Evolutionary conservation across 2,888 invertebrate species (phyloP).

Genomic region (Lamproptera curius): DNA sequence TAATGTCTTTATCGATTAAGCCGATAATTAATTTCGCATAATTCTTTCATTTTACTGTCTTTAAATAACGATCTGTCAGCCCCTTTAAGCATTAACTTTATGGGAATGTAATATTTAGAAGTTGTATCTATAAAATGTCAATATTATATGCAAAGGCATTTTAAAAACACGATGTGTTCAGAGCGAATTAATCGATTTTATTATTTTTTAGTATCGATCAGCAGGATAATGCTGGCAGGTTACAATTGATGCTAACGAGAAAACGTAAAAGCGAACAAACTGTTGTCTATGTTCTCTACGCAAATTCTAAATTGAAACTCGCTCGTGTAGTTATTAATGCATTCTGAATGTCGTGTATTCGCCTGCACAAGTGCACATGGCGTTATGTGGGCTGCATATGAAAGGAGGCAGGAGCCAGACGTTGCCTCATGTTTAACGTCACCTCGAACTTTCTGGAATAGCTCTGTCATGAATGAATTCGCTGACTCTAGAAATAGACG

Average conservation of each 20-base stretch:
- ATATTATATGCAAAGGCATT: no score
- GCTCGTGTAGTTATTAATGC: conserved; percentile 7
- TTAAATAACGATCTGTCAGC: conserved; percentile 1
- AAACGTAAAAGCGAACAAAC: no score
- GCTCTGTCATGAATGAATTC: conserved; percentile 1
- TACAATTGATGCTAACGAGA: no score
- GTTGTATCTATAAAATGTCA: no score
- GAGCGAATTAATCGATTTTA: no score
- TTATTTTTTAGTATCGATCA: no score
- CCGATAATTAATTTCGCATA: conserved; percentile 16
- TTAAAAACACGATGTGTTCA: no score
- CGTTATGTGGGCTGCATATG: conserved; percentile 8
- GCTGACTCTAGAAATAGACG: background rate
- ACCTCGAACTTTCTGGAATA: background rate
- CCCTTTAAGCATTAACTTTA: no score
- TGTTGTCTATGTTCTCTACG: no score
- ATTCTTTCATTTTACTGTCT: conserved; percentile 10
- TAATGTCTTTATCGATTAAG: conserved; percentile 18
- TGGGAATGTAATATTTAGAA: conserved; percentile 6
- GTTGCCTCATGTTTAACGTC: background rate
- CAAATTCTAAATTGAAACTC: background rate
- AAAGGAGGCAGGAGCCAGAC: conserved; percentile 5
- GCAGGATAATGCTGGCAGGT: no score
- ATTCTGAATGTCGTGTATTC: conserved; percentile 2
- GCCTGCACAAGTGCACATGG: conserved; percentile 5